These are phyloP conservation scores for Brienomyrus brachyistius DNA, from an alignment of 2,113 vertebrate species.

Conservation along the genomic window DNA sequence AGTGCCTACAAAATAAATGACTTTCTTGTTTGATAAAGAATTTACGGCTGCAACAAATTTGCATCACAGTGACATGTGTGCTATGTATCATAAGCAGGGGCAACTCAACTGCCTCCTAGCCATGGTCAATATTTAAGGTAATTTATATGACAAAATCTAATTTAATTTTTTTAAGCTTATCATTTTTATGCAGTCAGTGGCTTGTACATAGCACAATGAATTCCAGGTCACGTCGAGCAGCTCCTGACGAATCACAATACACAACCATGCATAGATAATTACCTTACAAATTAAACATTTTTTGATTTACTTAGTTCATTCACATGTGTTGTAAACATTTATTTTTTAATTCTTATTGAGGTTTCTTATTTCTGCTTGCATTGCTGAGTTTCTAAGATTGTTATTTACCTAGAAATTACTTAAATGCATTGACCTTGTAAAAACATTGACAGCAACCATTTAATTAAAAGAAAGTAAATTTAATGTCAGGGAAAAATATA, in stretches of 20 bases:
- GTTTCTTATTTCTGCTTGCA: background rate
- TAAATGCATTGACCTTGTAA: background rate
- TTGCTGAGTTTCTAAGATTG: background rate
- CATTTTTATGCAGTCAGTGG: constrained; percentile 2
- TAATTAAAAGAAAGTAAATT: background rate
- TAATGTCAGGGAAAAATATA: background rate
- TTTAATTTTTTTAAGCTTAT: constrained; percentile 7
- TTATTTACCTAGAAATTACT: background rate
- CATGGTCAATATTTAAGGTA: constrained; percentile 13
- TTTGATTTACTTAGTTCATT: background rate
- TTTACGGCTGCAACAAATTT: background rate
- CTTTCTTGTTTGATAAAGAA: background rate
- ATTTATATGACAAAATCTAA: constrained; percentile 1
- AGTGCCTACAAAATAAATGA: background rate
- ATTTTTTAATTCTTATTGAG: background rate
- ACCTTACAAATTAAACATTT: background rate
- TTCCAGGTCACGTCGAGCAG: constrained; percentile 11
- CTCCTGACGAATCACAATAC: constrained; percentile 6
- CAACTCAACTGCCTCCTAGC: background rate
- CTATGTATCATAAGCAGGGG: background rate
- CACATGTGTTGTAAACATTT: background rate
- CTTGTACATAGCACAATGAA: background rate
- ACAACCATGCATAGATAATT: background rate
- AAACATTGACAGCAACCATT: background rate
- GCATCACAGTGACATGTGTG: background rate